These are phyloP conservation scores for Sphaeridia pumilis DNA, from an alignment of 2,888 invertebrate species.

Conservation along the genomic window DNA sequence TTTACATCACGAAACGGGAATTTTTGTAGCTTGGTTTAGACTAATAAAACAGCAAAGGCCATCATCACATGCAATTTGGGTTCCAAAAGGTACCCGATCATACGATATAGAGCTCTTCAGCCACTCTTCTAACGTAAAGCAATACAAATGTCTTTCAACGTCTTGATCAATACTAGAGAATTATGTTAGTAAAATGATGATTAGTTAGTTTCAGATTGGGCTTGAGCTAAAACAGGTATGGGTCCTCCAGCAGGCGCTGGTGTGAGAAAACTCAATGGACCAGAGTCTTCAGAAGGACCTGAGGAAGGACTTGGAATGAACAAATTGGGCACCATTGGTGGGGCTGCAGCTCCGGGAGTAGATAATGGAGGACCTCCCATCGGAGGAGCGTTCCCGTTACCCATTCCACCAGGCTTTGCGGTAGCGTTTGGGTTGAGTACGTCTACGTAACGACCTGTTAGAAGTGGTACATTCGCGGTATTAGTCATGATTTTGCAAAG, in stretches of 20 bases:
- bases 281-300: conserved; percentile 18
- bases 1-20: no score
- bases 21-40: no score
- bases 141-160: no score
- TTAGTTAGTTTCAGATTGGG: conserved; percentile 10
- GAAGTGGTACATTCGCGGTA: conserved; percentile 48
- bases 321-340: conserved; percentile 24
- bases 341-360: conserved; percentile 4
- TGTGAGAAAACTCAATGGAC: conserved; percentile 29
- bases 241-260: conserved; percentile 7
- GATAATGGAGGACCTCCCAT: not conserved
- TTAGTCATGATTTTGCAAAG: no score
- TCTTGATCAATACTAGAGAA: no score
- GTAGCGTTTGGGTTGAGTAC: conserved; percentile 60
- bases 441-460: conserved; percentile 78
- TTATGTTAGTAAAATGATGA: no score
- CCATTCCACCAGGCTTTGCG: conserved; percentile 36
- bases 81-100: no score
- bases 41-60: no score
- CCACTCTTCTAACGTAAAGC: no score
- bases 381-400: conserved; percentile 2
- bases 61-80: no score
- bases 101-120: no score
- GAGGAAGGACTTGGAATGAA: conserved; percentile 28
- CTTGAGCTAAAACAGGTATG: conserved; percentile 2